These are phyloP conservation scores for Scleropages formosus DNA, from an alignment of 2,797 vertebrate species.

Conservation along the genomic window DNA sequence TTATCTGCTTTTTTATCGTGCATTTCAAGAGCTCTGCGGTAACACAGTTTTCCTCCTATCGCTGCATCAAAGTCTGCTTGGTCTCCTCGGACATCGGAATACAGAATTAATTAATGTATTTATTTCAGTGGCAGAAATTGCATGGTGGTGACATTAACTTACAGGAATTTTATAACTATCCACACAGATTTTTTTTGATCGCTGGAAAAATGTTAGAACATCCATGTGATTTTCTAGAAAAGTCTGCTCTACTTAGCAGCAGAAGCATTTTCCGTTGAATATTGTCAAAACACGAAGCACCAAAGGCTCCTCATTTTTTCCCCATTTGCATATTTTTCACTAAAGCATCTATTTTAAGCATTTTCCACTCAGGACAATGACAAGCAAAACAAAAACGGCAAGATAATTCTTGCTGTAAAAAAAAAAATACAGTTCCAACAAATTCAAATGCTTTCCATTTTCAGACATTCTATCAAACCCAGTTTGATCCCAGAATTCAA, in stretches of 20 bases:
- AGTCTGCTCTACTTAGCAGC: background rate
- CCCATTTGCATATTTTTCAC: background rate
- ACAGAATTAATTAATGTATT: constrained; percentile 13
- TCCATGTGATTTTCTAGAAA: background rate
- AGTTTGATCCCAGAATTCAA: no score
- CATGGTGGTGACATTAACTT: background rate
- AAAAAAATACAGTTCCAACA: background rate
- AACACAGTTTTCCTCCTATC: background rate
- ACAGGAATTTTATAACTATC: constrained; percentile 12
- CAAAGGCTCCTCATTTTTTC: background rate
- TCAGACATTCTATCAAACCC: background rate
- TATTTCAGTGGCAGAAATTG: constrained; percentile 10
- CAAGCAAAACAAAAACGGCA: constrained; percentile 2
- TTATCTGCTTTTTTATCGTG: background rate
- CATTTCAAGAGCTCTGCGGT: no score
- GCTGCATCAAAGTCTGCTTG: background rate
- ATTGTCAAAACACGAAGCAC: background rate
- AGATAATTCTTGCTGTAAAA: no score
- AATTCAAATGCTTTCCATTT: background rate
- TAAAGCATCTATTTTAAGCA: constrained; percentile 16
- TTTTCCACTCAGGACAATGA: background rate
- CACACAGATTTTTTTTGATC: background rate
- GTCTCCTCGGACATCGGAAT: constrained; percentile 15
- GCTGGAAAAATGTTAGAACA: constrained; percentile 6
- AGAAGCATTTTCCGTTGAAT: background rate